Evolutionary conservation across 2,113 vertebrate species (phyloP), one percentile per base, ranked within the genome.

Genomic region (Barbus barbus): DNA sequence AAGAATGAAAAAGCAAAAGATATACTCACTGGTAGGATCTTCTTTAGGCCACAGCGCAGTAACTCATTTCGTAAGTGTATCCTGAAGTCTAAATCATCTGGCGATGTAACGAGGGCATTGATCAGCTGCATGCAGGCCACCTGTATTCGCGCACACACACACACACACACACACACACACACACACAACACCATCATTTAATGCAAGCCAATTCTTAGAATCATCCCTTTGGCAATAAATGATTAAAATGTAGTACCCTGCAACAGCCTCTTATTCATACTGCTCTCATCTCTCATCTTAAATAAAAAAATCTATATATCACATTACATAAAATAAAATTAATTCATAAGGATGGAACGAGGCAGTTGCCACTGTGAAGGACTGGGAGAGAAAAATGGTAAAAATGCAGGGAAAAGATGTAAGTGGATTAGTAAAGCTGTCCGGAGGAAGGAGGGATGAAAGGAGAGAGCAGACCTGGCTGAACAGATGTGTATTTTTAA

Each of bases 1-100:
- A 26, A 1, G 20, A 3, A 48, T 53, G 4, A 58, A 26, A 56
- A 53, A 71, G 12, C 63, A 77, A 56, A 22, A 24, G 38, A 9
- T 63, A 31, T 65, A 96, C 97, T 97, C 93, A 99, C 98, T 74
- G 97, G 98, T 69, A 99, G 81, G 89, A 96, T 96, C 90, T 96
- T 95, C 91, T 97, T 98, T 79, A 99, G 92, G 82, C 98, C 98
- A 79, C 97, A 98, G 89, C 98, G 95, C 33, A 98, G 91, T 84
- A 99, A 97, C 91, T 99, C 98, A 56, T 99, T 99, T 86, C 98
- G 95, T 90, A 99, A 92, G 93, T 99, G 98, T 94, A 99, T 98
- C 95, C 98, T 94, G 93, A 99, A 99, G 93, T 99, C 98, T 78
- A 99, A 93, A 31, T 99, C 98, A 2, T 99, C 97, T 4, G 97